These are phyloP conservation scores for Metacarcinus magister DNA, from an alignment of 2,888 invertebrate species.

Conservation along the genomic window DNA sequence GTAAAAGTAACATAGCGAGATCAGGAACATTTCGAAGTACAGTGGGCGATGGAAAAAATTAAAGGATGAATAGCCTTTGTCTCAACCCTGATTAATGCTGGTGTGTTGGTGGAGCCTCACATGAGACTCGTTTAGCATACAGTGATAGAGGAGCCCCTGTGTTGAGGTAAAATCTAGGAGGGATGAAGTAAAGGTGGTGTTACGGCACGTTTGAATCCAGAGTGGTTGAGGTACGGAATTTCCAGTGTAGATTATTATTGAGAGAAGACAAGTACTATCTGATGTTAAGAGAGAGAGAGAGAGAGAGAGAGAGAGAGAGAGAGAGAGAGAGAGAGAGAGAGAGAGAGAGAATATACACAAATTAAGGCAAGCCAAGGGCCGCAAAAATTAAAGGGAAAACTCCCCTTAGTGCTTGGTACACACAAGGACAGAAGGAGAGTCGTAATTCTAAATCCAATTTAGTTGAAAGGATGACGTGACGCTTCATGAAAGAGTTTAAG, in stretches of 20 bases:
- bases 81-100: background rate
- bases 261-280: background rate
- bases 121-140: background rate
- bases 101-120: background rate
- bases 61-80: too few relatives aligned
- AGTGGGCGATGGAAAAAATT: too few relatives aligned
- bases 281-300: too few relatives aligned
- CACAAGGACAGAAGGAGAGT: background rate
- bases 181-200: background rate
- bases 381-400: background rate
- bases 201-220: background rate
- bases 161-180: background rate
- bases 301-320: background rate
- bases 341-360: background rate
- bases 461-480: background rate
- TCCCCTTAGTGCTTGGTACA: background rate
- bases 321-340: slow-evolving; percentile 12
- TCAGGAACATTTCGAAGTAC: too few relatives aligned
- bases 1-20: too few relatives aligned
- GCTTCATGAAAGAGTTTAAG: background rate
- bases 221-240: background rate
- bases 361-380: background rate
- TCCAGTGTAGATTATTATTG: background rate
- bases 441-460: background rate
- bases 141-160: background rate